These are phyloP conservation scores for Hydraecia micacea DNA, from an alignment of 2,888 invertebrate genomes.

Conservation along the genomic window DNA sequence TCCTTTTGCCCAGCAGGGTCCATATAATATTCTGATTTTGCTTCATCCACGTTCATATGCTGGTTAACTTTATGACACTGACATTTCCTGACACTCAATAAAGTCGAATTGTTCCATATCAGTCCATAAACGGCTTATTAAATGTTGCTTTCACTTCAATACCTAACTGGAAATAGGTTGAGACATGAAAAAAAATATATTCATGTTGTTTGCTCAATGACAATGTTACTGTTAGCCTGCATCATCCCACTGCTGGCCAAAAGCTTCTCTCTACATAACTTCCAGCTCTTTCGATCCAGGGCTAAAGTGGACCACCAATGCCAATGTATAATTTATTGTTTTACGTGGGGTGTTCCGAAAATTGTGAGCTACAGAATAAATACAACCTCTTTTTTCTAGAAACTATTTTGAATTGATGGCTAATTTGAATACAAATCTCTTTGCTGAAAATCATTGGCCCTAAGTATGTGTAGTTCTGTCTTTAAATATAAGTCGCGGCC, in stretches of 20 bases:
- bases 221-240: no score
- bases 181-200: neutral
- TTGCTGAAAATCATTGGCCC: no score
- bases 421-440: no score
- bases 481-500: no score
- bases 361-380: no score
- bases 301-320: neutral
- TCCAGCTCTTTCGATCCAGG: no score
- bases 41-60: neutral
- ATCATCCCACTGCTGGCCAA: no score
- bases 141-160: neutral
- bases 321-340: neutral
- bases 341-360: no score
- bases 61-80: neutral
- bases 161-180: neutral
- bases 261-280: no score
- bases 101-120: neutral
- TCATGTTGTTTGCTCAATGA: neutral
- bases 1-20: neutral
- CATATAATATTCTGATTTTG: neutral
- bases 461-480: no score
- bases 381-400: no score
- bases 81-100: neutral
- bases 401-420: no score
- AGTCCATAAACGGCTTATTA: neutral